Base-by-base conservation (phyloP, 2,113 vertebrate species). In the Columbina picui region DNA sequence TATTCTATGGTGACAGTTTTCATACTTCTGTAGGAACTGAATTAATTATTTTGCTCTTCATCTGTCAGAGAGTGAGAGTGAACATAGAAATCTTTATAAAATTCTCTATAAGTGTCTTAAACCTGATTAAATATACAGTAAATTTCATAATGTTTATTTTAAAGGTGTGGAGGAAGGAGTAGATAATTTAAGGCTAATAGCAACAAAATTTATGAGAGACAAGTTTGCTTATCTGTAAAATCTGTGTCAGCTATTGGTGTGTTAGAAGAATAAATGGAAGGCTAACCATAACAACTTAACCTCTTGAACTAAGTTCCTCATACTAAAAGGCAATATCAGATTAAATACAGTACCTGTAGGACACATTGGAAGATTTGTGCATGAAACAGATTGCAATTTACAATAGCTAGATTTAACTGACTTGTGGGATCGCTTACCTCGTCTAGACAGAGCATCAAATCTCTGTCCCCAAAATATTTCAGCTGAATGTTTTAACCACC, bases 41-140 rank as follows among this genome's bases (percentile, higher is more conserved):
- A 95, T 90, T 91, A 89, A 94, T 84, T 92, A 69, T 77, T 87
- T 95, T 55, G 65, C 19, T 50, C 26, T 20, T 64, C 85, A 77
- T 97, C 96, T 96, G 93, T 92, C 84, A 83, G 49, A 29, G 64
- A 41, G 15, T 57, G 74, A 80, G 93, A 96, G 81, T 83, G 89
- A 94, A 69, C 78, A 52, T 14, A 91, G 84, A 89, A 73, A 43
- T 71, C 45, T 65, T 17, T 49, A 45, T 41, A 76, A 55, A 81
- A 80, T 75, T 89, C 85, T 80, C 89, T 81, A 76, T 85, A 79
- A 93, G 82, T 76, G 68, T 96, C 93, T 88, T 65, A 83, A 83
- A 70, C 60, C 49, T 84, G 76, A 73, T 69, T 86, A 63, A 93
- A 95, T 43, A 76, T 34, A 63, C 34, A 77, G 59, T 30, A 14